Percentiles rank a stretch among this genome's conserved stretches.
These are phyloP conservation scores for Mus minutoides DNA, from an alignment of 2,797 vertebrate genomes.

Conservation along the genomic window DNA sequence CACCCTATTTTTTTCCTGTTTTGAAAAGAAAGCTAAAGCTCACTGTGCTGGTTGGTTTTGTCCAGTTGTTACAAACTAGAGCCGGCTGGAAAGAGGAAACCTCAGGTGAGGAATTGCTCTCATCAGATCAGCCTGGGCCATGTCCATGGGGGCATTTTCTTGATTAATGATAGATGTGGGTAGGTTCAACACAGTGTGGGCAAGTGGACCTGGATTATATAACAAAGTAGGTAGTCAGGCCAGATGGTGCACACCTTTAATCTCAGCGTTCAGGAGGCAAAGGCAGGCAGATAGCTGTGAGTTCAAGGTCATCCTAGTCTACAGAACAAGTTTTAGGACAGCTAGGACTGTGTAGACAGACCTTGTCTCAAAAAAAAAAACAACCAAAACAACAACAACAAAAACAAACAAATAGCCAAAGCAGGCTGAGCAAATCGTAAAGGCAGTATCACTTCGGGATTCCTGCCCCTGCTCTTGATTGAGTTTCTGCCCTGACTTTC, in stretches of 20 bases:
- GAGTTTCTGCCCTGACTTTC: neutral
- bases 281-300: neutral
- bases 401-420: too few species aligned
- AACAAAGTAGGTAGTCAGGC: neutral
- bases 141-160: neutral
- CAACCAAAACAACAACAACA: too few species aligned
- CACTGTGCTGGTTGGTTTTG: neutral
- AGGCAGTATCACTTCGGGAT: neutral
- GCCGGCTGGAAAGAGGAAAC: too few species aligned
- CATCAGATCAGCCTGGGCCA: neutral
- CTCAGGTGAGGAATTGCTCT: neutral
- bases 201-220: neutral
- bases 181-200: neutral
- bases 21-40: neutral
- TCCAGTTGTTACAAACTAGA: neutral
- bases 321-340: neutral
- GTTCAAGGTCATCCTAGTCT: neutral
- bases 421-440: neutral
- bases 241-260: neutral
- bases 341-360: neutral
- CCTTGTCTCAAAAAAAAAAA: too few species aligned
- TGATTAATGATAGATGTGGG: neutral
- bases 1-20: neutral
- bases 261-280: neutral
- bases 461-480: neutral